A percentile compares a stretch with the other conserved stretches of the same genome.
Conservation (phyloP, 2,888 invertebrate species). For the Drosophila sordidula region DNA sequence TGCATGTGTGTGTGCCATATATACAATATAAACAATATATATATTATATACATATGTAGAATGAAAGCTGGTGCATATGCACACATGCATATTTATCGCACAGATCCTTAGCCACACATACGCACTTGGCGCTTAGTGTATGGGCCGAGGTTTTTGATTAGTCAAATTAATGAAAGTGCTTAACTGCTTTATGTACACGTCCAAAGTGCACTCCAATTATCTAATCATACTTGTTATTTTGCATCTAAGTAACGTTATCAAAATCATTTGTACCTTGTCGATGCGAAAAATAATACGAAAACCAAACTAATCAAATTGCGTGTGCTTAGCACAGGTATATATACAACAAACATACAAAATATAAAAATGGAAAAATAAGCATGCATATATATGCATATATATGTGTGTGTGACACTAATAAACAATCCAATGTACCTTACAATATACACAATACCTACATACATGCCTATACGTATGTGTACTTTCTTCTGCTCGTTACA, state of each 20-base stretch:
- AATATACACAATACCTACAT: constrained; percentile 29
- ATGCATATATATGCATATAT: constrained; percentile 23
- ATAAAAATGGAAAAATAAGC: constrained; percentile 4
- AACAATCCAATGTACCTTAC: constrained; percentile 79
- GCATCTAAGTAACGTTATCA: constrained; percentile 11
- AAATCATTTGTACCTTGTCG: constrained; percentile 59
- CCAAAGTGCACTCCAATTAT: constrained; percentile 47
- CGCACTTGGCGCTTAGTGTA: constrained; percentile 16
- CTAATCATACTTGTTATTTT: constrained; percentile 43
- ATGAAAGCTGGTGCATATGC: background rate
- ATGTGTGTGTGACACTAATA: constrained; percentile 51
- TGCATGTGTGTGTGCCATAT: constrained; percentile 13
- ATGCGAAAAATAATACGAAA: constrained; percentile 19
- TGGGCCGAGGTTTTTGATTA: constrained; percentile 18
- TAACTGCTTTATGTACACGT: constrained; percentile 37
- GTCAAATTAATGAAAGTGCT: constrained; percentile 13
- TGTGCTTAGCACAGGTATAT: constrained; percentile 35
- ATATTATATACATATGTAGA: background rate
- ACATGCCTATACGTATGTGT: constrained; percentile 11
- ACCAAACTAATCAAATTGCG: constrained; percentile 43
- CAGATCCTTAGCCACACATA: constrained; percentile 13
- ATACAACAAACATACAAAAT: constrained; percentile 22
- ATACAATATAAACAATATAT: background rate
- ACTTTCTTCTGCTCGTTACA: constrained; percentile 9
- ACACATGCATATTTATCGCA: constrained; percentile 2